These are phyloP conservation scores for Apodemus speciosus DNA, from an alignment of 2,113 vertebrate species.

Conservation along the genomic window DNA sequence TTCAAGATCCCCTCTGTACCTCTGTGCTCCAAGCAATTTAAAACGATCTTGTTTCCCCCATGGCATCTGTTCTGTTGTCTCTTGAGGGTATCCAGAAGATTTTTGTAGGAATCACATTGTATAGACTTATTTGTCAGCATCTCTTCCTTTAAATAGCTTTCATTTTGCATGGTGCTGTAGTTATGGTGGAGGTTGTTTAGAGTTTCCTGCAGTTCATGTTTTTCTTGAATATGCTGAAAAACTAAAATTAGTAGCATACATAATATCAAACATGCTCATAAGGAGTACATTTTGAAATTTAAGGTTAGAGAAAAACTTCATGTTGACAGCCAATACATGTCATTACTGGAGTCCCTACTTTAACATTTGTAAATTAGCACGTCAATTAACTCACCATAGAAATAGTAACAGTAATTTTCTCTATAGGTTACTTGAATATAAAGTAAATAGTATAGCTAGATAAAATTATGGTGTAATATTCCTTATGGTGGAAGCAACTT, in stretches of 20 bases:
- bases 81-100: accelerated
- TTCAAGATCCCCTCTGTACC: conserved; percentile 35
- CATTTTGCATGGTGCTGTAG: neutral
- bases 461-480: neutral
- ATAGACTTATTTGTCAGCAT: neutral
- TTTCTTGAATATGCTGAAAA: conserved; percentile 64
- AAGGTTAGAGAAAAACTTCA: neutral
- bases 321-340: neutral
- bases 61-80: neutral
- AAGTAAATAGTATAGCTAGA: neutral
- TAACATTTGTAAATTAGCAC: conserved; percentile 66
- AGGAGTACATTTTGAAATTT: neutral
- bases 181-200: neutral
- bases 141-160: neutral
- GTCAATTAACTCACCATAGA: neutral
- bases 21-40: neutral
- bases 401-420: conserved; percentile 31
- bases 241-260: conserved; percentile 52
- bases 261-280: neutral
- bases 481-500: neutral
- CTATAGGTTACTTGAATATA: neutral
- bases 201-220: conserved; percentile 13
- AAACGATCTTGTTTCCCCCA: accelerated
- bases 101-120: neutral
- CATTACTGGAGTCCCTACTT: conserved; percentile 38